Evolutionary conservation across 2,888 invertebrate genomes (phyloP), one percentile per base, ranked within the genome.

Genomic region (Pristionchus mayeri): DNA sequence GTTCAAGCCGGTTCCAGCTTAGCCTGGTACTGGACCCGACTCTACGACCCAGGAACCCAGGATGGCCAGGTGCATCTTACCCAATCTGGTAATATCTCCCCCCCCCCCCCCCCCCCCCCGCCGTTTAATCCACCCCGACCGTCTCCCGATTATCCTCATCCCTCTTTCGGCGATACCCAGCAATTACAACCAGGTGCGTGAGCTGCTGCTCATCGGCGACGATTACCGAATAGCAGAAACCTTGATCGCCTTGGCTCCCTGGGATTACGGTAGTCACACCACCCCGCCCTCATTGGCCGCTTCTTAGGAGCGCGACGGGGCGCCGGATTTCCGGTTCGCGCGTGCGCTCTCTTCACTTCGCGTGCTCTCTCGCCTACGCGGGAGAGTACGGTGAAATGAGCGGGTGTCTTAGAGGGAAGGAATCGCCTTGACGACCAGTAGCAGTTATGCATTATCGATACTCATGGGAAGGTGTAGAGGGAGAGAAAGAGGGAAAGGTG

Each of bases 61-160:
- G 54, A 13, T 44, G 44, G 13, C 44, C 44, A 6, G 11, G n/a
- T 11, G 57, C n/a, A 13, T 27, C 27, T 71, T n/a, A 44, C 40
- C 71, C 71, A 71, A 71, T 44, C 40, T 71, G 71, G 71, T 71
- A 71, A 71, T 71, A 71, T 40, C 71, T 40, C 3, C 18, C 18
- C 40, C 30, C 11, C 34, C 4, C 24, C 40, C 71, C 11, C 7
- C 37, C n/a, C 30, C 63, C 9, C n/a, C 7, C 40, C n/a, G 30
- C 24, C 67, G 67, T 21, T 67, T 67, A 67, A 67, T 67, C 67
- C 67, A 18, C 63, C 1, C 34, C 54, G n/a, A 11, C 54, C n/a
- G 21, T 54, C 27, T 34, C 63, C 71, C 40, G 71, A 71, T 71
- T 71, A 71, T 71, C 71, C 30, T 27, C 18, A 3, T 3, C 63